Evolutionary conservation across 2,797 vertebrate species (phyloP).

Genomic region (Cottoperca gobio): DNA sequence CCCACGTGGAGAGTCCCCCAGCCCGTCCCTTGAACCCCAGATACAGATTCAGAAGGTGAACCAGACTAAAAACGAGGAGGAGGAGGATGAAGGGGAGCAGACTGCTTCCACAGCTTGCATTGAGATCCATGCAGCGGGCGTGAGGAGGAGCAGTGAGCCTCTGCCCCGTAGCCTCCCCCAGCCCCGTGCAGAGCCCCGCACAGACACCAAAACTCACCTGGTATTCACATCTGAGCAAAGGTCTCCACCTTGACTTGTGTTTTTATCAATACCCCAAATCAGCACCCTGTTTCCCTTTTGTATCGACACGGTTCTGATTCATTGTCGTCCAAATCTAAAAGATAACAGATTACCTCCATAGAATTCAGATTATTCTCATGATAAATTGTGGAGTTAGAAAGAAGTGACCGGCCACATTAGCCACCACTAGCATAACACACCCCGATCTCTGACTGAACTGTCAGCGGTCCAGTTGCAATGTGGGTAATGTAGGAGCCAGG

Average conservation of each 20-base stretch:
- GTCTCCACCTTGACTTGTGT: conserved; percentile 49
- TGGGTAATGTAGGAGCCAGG: too few relatives aligned
- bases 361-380: neutral
- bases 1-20: conserved; percentile 36
- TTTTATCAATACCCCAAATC: conserved; percentile 11
- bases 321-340: conserved; percentile 1
- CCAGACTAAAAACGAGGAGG: conserved; percentile 33
- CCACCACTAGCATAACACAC: neutral
- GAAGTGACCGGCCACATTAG: neutral
- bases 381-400: neutral
- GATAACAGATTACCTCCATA: neutral
- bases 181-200: conserved; percentile 40
- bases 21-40: conserved; percentile 37
- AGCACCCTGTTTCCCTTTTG: neutral
- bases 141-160: conserved; percentile 73
- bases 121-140: conserved; percentile 44
- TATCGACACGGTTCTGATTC: neutral
- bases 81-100: conserved; percentile 47
- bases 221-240: conserved; percentile 70
- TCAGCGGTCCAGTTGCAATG: too few relatives aligned
- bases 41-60: conserved; percentile 57
- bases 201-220: conserved; percentile 47
- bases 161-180: conserved; percentile 46
- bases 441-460: neutral
- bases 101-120: conserved; percentile 21